phyloP scores from a whole-genome alignment of 2,888 invertebrate genomes.

The Caenorhabditis sp. region DNA sequence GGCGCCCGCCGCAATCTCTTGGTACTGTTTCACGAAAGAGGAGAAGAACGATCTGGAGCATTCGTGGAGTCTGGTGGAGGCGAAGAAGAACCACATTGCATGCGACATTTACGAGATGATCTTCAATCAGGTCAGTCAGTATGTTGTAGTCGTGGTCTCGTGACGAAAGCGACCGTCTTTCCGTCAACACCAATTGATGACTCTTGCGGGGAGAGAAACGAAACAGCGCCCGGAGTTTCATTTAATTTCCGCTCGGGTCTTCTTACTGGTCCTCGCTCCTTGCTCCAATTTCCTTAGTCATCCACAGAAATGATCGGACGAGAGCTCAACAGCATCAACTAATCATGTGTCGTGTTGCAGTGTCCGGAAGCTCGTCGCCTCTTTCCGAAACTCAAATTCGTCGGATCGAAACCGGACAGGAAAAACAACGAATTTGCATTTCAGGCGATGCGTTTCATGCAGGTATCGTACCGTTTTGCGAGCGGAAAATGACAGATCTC shows the following conservation, averaged over 20 bases:
- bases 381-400: constrained; percentile 77
- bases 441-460: constrained; percentile 79
- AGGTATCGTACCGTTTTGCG: constrained; percentile 55
- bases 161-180: constrained; percentile 7
- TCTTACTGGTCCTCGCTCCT: background rate
- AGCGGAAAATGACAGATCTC: background rate
- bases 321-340: constrained; percentile 22
- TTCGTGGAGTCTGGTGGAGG: constrained; percentile 68
- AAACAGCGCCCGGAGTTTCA: background rate
- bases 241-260: constrained; percentile 41
- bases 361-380: constrained; percentile 74
- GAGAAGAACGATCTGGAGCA: constrained; percentile 72
- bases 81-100: constrained; percentile 68
- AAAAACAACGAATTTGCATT: constrained; percentile 77
- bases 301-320: too few species aligned
- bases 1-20: constrained; percentile 65
- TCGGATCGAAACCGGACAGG: constrained; percentile 70
- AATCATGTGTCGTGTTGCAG: constrained; percentile 59
- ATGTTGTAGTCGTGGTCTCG: too few species aligned
- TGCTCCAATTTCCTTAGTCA: constrained; percentile 37
- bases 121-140: constrained; percentile 79
- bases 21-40: constrained; percentile 70
- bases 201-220: background rate
- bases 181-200: constrained; percentile 35
- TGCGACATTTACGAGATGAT: constrained; percentile 80